Evolutionary conservation across 2,797 vertebrate species (phyloP), one percentile per base, ranked within the genome.

Genomic region (Phataginus tricuspis): DNA sequence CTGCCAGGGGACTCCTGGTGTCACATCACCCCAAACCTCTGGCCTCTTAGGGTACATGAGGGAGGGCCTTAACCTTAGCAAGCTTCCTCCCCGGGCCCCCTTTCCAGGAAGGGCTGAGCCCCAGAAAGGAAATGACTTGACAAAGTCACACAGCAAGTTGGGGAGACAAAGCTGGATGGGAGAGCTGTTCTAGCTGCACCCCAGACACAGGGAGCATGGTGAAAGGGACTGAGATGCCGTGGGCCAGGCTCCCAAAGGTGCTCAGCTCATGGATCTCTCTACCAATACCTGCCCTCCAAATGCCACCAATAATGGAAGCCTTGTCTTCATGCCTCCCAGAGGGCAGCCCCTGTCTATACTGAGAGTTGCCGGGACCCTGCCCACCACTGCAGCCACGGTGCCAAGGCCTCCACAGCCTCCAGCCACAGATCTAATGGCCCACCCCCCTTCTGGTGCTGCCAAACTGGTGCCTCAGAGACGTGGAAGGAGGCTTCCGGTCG

Each of bases 161-260:
- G 39, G 19, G 25, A 57, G 19, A 31, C 2, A 10, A 71, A 23
- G 37, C 57, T 2, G 10, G 27, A 51, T 78, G 45, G 14, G 42
- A 82, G 34, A 37, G 45, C n/a, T 23, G 34, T 18, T 15, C 39
- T 77, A n/a, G 18, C 2, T 6, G 31, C 16, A 29, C 0, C 7
- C 19, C 5, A 16, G 11, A 25, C 57, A 19, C 23, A 45, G 63
- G 1, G 2, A 51, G 37, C 0, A 1, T 10, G 31, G 25, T 2
- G 64, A n/a, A 53, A 37, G 61, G 45, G 37, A 14, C 68, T 3
- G 8, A 25, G 45, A 39, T 5, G 27, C 61, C 9, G 12, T 6
- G 16, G 16, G 53, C 45, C 21, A 0, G n/a, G 39, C 55, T 75
- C 42, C 71, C 8, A 27, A 71, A 25, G 75, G 21, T 7, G 6